Evolutionary conservation across 1,140 invertebrate species (phyloP).

Genomic region (Fragariocoptes setiger): DNA sequence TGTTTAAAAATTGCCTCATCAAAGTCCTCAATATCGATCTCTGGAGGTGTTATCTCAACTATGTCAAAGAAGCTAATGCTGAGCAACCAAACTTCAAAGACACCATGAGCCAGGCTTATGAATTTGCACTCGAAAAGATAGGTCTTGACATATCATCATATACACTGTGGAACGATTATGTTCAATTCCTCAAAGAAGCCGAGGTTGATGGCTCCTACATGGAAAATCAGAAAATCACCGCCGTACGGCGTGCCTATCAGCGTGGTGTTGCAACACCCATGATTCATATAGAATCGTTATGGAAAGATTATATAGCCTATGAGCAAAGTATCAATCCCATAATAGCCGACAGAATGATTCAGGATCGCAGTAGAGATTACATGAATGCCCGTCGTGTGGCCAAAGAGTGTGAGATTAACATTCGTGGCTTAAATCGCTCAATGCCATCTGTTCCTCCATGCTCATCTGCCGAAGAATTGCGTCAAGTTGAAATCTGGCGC

Average conservation of each 20-base stretch:
- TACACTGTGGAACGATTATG: slow-evolving; percentile 88
- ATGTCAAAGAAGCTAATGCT: slow-evolving; percentile 90
- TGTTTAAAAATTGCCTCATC: slow-evolving; percentile 88
- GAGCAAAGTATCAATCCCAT: slow-evolving; percentile 62
- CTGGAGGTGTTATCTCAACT: slow-evolving; percentile 87
- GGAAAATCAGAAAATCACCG: slow-evolving; percentile 94
- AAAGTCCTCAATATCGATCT: slow-evolving; percentile 86
- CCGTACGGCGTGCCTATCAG: slow-evolving; percentile 54
- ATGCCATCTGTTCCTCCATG: slow-evolving; percentile 67
- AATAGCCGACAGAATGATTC: slow-evolving; percentile 73
- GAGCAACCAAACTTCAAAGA: slow-evolving; percentile 62
- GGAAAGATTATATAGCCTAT: slow-evolving; percentile 83
- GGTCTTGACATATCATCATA: slow-evolving; percentile 89
- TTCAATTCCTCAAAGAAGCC: slow-evolving; percentile 80
- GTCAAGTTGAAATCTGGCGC: slow-evolving; percentile 93
- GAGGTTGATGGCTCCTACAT: slow-evolving; percentile 93
- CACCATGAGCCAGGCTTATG: slow-evolving; percentile 97
- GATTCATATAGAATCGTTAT: slow-evolving; percentile 79
- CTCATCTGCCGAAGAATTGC: slow-evolving; percentile 57
- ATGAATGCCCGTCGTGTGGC: slow-evolving; percentile 89
- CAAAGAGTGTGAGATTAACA: slow-evolving; percentile 78
- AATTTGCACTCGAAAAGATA: slow-evolving; percentile 94
- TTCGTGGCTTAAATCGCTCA: slow-evolving; percentile 70
- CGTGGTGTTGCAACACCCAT: slow-evolving; percentile 58
- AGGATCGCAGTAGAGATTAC: slow-evolving; percentile 65